Conservation (phyloP, 1,140 invertebrate species). For the Catajapyx aquilonaris region DNA sequence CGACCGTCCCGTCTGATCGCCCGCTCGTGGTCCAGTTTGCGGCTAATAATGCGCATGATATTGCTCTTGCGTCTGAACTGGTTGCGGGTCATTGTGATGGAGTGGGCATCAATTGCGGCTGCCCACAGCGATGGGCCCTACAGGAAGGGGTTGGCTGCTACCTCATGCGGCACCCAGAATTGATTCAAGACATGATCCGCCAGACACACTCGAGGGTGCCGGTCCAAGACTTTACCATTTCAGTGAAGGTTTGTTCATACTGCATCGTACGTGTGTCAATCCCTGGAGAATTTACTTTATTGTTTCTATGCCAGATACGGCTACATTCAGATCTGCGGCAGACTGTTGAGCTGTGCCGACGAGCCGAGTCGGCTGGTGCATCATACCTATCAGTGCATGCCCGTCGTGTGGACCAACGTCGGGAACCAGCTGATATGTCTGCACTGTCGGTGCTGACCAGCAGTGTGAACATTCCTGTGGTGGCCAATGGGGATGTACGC, state of each 20-base stretch:
- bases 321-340: neutral
- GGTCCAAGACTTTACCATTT: slow-evolving; percentile 53
- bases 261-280: too few species aligned
- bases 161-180: slow-evolving; percentile 59
- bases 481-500: slow-evolving; percentile 81
- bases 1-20: slow-evolving; percentile 37
- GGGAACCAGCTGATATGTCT: slow-evolving; percentile 49
- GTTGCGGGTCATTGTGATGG: slow-evolving; percentile 67
- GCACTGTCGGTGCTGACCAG: slow-evolving; percentile 50
- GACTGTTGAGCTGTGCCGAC: slow-evolving; percentile 50
- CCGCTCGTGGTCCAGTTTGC: slow-evolving; percentile 90
- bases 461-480: slow-evolving; percentile 49
- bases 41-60: slow-evolving; percentile 60
- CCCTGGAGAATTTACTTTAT: too few species aligned
- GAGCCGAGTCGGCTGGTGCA: slow-evolving; percentile 60
- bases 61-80: slow-evolving; percentile 61
- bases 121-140: slow-evolving; percentile 88
- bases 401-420: slow-evolving; percentile 57
- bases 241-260: slow-evolving; percentile 84
- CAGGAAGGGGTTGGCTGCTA: slow-evolving; percentile 74
- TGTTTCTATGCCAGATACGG: neutral
- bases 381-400: slow-evolving; percentile 82
- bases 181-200: slow-evolving; percentile 57
- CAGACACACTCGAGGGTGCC: slow-evolving; percentile 49
- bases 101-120: slow-evolving; percentile 90